Evolutionary conservation across 2,797 vertebrate genomes (phyloP).

Genomic region (Micrastur ruficollis): DNA sequence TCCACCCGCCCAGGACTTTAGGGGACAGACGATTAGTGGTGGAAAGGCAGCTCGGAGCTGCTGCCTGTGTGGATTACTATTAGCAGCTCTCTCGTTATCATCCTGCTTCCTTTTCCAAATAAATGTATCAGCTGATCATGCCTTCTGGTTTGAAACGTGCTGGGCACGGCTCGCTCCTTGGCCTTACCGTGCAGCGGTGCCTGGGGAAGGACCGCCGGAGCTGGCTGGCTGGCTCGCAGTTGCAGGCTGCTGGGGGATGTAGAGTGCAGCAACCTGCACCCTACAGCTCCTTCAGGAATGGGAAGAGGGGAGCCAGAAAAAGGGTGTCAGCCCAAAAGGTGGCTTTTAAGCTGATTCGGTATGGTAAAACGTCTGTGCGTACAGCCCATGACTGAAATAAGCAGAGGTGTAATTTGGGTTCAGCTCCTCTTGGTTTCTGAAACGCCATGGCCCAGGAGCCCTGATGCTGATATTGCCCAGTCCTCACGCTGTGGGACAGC

Average conservation of each 20-base stretch:
- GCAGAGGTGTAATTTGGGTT: background rate
- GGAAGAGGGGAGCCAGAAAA: background rate
- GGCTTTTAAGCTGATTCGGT: background rate
- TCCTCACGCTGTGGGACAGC: background rate
- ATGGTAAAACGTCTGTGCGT: background rate
- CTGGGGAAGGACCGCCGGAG: accelerated
- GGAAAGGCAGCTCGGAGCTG: background rate
- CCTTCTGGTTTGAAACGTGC: background rate
- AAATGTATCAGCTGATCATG: background rate
- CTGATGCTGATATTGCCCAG: background rate
- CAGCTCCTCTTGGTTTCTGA: background rate
- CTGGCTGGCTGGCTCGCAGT: background rate
- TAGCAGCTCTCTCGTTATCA: background rate
- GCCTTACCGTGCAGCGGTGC: accelerated
- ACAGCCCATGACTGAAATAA: background rate
- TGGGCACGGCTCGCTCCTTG: accelerated
- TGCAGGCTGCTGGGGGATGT: background rate
- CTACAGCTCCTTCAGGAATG: background rate
- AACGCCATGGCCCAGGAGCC: background rate
- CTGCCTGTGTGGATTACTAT: background rate
- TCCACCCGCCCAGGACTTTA: background rate
- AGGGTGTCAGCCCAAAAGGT: background rate
- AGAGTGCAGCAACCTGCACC: background rate
- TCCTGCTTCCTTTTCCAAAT: background rate
- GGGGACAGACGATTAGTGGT: background rate